phyloP scores from a whole-genome alignment of 1,140 invertebrate genomes.

The Cryptotermes secundus region DNA sequence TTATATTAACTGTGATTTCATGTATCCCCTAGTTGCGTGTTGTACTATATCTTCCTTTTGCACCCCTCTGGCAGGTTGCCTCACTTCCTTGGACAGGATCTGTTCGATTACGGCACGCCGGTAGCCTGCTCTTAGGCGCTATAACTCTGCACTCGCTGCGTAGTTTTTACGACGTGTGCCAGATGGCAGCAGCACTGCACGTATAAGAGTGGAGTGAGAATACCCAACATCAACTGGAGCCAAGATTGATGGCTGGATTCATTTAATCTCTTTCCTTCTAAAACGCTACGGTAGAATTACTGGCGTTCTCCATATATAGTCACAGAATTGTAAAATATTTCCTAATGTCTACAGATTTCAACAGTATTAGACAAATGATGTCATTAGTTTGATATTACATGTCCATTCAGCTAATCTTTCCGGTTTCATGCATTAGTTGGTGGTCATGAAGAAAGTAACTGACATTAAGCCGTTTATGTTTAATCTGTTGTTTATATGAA shows the following conservation, averaged over 20 bases:
- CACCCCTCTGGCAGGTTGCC: not conserved
- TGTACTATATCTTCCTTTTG: not conserved
- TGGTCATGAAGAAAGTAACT: too few species aligned
- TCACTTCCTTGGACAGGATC: not conserved
- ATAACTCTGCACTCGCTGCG: not conserved
- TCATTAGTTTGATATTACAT: not conserved
- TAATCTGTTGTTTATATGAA: too few species aligned
- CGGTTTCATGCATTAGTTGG: too few species aligned
- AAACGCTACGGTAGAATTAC: not conserved
- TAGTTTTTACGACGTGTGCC: constrained; percentile 29
- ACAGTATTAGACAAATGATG: not conserved
- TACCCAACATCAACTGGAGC: constrained; percentile 18
- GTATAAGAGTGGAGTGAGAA: not conserved
- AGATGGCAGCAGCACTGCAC: constrained; percentile 14
- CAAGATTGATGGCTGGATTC: constrained; percentile 30
- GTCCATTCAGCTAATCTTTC: not conserved
- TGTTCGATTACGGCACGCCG: not conserved
- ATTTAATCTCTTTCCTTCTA: constrained; percentile 27
- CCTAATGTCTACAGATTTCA: not conserved
- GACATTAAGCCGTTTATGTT: too few species aligned
- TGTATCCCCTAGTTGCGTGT: not conserved
- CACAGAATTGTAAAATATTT: not conserved
- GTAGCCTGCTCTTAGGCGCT: constrained; percentile 12
- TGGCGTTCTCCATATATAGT: not conserved
- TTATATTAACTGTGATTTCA: constrained; percentile 6